Base-by-base conservation (phyloP, 2,113 vertebrate species). In the Cynopterus brachyotis region DNA sequence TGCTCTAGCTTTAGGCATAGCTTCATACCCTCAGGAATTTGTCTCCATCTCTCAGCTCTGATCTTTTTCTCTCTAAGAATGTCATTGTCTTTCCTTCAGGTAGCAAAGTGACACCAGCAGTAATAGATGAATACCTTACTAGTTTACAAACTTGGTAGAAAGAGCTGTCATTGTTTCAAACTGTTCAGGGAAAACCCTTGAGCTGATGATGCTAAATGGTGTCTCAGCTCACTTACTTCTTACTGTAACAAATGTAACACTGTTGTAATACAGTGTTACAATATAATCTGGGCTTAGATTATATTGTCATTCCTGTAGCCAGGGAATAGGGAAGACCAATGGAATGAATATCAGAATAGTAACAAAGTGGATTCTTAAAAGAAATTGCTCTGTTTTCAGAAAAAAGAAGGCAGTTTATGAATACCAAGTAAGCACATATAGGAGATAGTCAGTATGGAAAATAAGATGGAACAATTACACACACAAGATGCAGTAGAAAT, bases 241-340 rank as follows among this genome's bases (percentile, higher is more conserved):
- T 32, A 4, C 8, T 75, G 24, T 26, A 62, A 26, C 1, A 50
- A n/a, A 47, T 19, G 6, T 53, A 22, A 50, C 15, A 16, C 47
- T 50, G 47, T 50, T 50, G 15, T 50, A 16, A 50, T 16, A 50
- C 24, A 89, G 6, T n/a, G n/a, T n/a, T n/a, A n/a, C n/a, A n/a
- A n/a, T n/a, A 55, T 42, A 32, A 0, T 24, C 47, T 59, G 30
- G 9, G 1, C 1, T 19, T 59, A 4, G 0, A 9, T 60, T 59
- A 20, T 12, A 5, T 8, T 35, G 72, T 50, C 16, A 60, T 37
- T 16, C n/a, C 70, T 45, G 4, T 30, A 17, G 4, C 30, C 20
- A 1, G n/a, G 30, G 32, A 28, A 12, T 69, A 89, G 11, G 9
- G 26, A 69, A 3, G 45, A 8, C 22, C 37, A 60, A 24, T 55